A percentile compares a stretch with the other conserved stretches of the same genome.
Conservation (phyloP, 2,888 invertebrate species). For the Allolobophora icterica region DNA sequence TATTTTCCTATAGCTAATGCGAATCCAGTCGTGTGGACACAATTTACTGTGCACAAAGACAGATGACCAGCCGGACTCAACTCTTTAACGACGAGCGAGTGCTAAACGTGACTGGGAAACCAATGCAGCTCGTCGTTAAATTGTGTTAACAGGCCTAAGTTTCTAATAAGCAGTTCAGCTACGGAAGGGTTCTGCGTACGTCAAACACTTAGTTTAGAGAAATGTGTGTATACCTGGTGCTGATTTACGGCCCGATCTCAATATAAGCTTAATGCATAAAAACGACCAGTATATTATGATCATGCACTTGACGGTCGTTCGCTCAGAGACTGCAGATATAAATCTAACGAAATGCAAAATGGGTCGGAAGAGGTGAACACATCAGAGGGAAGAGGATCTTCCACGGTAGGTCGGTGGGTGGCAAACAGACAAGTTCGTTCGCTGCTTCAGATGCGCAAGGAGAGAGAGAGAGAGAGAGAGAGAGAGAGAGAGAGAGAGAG, state of each 20-base stretch:
- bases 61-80: neutral
- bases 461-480: neutral
- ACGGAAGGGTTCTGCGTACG: neutral
- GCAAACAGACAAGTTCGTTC: neutral
- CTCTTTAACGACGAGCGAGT: too few species aligned
- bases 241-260: neutral
- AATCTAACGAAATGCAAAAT: constrained; percentile 17
- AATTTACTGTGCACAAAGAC: neutral
- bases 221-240: neutral
- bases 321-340: neutral
- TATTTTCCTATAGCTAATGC: too few species aligned
- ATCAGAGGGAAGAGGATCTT: too few species aligned
- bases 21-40: neutral
- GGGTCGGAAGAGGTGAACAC: neutral
- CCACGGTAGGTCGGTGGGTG: neutral
- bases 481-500: neutral
- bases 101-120: too few species aligned
- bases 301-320: neutral
- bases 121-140: too few species aligned
- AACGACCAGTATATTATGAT: too few species aligned
- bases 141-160: too few species aligned
- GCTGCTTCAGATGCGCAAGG: neutral
- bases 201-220: neutral
- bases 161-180: neutral
- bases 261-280: neutral